These are phyloP conservation scores for Cybosia mesomella DNA, from an alignment of 2,888 invertebrate genomes.

Conservation along the genomic window DNA sequence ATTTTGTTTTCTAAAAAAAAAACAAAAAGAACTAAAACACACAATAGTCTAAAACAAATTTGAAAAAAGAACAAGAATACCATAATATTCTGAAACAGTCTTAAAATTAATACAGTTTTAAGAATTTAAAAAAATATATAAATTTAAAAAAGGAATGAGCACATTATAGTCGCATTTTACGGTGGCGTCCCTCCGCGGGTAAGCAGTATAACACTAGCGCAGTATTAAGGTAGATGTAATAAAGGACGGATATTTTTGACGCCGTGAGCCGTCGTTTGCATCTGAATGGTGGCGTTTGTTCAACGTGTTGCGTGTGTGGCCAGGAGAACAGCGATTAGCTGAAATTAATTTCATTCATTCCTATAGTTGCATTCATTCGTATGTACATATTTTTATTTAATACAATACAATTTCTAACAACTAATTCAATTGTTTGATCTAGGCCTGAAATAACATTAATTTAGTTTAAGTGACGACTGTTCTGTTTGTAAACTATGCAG, in stretches of 20 bases:
- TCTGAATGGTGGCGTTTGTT: slow-evolving; percentile 38
- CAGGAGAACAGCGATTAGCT: not conserved
- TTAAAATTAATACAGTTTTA: not conserved
- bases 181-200: slow-evolving; percentile 19
- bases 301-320: slow-evolving; percentile 29
- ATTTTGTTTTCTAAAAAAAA: no score
- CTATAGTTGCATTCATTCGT: not conserved
- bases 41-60: no score
- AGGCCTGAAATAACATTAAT: no score
- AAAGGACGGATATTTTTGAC: slow-evolving; percentile 44
- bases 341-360: not conserved
- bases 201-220: slow-evolving; percentile 19
- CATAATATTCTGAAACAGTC: not conserved
- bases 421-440: no score
- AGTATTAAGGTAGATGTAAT: slow-evolving; percentile 33
- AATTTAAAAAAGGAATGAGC: slow-evolving; percentile 17
- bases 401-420: no score
- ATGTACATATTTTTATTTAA: no score
- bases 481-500: no score
- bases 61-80: not conserved
- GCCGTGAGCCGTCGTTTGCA: slow-evolving; percentile 44
- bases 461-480: no score
- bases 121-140: slow-evolving; percentile 4
- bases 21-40: no score
- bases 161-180: slow-evolving; percentile 18